These are phyloP conservation scores for Otus sunia DNA, from an alignment of 2,113 vertebrate genomes.

Conservation along the genomic window DNA sequence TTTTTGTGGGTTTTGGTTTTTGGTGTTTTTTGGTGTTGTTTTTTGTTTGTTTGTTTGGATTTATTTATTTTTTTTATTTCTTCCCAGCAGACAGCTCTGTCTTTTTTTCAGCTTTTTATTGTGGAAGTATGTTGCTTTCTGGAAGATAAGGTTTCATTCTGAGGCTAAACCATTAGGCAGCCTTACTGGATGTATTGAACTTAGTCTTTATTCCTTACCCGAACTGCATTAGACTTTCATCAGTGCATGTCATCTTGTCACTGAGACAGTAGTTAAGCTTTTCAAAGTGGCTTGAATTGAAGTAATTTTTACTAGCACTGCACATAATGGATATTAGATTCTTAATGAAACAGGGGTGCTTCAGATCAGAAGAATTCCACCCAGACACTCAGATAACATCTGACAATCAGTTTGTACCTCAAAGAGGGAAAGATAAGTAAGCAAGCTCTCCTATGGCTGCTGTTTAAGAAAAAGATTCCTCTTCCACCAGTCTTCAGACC, in stretches of 20 bases:
- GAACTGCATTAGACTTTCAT: conserved; percentile 32
- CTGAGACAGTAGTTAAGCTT: conserved; percentile 16
- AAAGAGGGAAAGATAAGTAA: neutral
- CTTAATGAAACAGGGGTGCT: conserved; percentile 50
- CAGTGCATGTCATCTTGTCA: conserved; percentile 42
- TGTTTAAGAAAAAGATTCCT: neutral
- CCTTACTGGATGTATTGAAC: conserved; percentile 1
- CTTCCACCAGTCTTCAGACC: neutral
- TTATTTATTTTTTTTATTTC: too few species aligned
- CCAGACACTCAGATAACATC: neutral
- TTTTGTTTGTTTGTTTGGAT: neutral
- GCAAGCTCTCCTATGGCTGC: neutral
- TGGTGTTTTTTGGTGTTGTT: neutral
- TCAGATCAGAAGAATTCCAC: conserved; percentile 28
- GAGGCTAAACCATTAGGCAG: neutral
- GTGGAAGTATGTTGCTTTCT: neutral
- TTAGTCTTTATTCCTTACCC: conserved; percentile 24
- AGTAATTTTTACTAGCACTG: conserved; percentile 39
- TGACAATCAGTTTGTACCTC: conserved; percentile 18
- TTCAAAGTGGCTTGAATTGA: conserved; percentile 40
- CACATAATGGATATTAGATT: conserved; percentile 51
- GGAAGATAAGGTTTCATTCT: neutral
- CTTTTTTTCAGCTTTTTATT: neutral
- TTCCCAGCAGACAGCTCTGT: neutral
- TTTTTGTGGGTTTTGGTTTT: neutral